Conservation (phyloP, 2,797 vertebrate genomes). For the Acipenser ruthenus region DNA sequence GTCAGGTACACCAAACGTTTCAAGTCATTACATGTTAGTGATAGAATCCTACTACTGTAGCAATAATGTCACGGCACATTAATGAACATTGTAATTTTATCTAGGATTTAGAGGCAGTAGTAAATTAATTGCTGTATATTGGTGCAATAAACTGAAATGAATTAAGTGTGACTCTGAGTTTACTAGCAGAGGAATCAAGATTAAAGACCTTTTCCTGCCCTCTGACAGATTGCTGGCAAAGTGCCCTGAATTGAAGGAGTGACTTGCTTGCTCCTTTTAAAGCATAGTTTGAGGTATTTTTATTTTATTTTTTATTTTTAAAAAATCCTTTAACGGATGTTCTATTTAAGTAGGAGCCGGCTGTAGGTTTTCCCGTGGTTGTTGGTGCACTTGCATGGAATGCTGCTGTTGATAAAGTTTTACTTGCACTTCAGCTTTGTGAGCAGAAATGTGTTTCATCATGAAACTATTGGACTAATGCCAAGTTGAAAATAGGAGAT, state of each 20-base stretch:
- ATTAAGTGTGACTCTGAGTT: slow-evolving; percentile 31
- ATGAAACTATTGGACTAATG: too few species aligned
- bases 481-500: neutral
- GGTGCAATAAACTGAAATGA: slow-evolving; percentile 23
- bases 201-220: slow-evolving; percentile 24
- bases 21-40: slow-evolving; percentile 28
- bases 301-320: too few species aligned
- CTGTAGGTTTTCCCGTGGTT: too few species aligned
- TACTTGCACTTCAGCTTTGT: too few species aligned
- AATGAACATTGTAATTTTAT: slow-evolving; percentile 39
- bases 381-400: too few species aligned
- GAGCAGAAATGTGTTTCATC: too few species aligned
- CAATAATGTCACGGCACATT: neutral
- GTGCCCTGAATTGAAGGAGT: neutral
- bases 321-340: too few species aligned
- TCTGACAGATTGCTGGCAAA: slow-evolving; percentile 21
- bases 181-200: slow-evolving; percentile 20
- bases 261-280: slow-evolving; percentile 2
- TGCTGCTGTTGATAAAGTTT: too few species aligned
- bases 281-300: too few species aligned
- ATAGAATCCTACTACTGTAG: neutral
- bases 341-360: too few species aligned
- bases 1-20: slow-evolving; percentile 23
- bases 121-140: slow-evolving; percentile 42
- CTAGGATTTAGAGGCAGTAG: slow-evolving; percentile 36